Base-by-base conservation (phyloP, 1,140 invertebrate species). In the Penaeus indicus region DNA sequence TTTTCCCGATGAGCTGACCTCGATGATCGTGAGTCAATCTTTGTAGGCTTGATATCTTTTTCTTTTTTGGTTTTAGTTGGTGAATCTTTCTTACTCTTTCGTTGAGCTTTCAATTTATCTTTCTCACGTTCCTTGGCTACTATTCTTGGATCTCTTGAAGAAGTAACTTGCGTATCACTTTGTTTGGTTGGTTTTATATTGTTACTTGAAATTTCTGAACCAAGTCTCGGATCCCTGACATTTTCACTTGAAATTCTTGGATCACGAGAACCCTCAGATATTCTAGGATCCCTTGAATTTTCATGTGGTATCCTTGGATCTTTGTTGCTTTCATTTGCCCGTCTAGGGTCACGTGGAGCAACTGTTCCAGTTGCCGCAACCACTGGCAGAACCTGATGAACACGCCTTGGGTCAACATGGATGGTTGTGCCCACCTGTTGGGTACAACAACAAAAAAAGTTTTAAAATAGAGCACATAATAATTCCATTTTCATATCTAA, bases 321-420 rank as follows among this genome's bases (percentile, higher is more conserved):
- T 27, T n/a, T 32, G 25, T 25, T 27, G 25, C 42, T 75, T 60
- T 82, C 19, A 19, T 54, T 54, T 54, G 54, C 54, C 54, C 47
- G 75, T 62, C 86, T 77, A 32, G 86, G 27, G 64, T 72, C 42
- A n/a, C 18, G 25, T 19, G 61, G 27, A 64, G 64, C 27, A 22
- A 78, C 42, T 32, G 84, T 61, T 42, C 47, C 61, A 18, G 85
- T 61, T 5, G 79, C 86, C 32, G 86, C 54, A 25, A 88, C 87
- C 27, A 78, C 60, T 8, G 87, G 87, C 22, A 88, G 87, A 18
- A 88, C 87, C 72, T 88, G 80, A 42, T 88, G 81, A n/a, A 88
- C 72, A 25, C 87, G 87, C 42, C 87, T 25, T 22, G 87, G 87
- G 87, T 88, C 87, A 32, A 88, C 61, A 64, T 88, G 87, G 22